Evolutionary conservation across 2,113 vertebrate genomes (phyloP), one percentile per base, ranked within the genome.

Genomic region (Misgurnus mizolepis): DNA sequence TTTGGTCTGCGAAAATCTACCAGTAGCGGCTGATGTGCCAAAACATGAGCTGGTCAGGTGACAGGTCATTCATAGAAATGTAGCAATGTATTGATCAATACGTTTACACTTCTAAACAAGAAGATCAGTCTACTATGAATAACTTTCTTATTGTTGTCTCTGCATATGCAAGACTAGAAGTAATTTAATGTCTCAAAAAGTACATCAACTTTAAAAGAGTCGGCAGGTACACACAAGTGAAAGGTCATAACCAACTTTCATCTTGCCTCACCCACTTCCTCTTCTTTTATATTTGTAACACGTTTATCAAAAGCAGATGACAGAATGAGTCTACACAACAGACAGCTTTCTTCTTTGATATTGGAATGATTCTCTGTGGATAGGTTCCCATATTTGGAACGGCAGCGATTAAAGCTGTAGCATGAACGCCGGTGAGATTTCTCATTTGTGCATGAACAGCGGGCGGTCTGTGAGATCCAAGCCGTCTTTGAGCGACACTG

Each of bases 381-480:
- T 69, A 61, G 66, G 15, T 55, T 77, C 50, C 47, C 45, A 12
- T 18, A 1, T 88, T 91, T 92, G 89, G 95, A 94, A 94, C 93
- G 94, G 94, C 91, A 89, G 91, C 92, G 93, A 94, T 93, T 92
- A 90, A 89, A 65, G 39, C 55, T 74, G 60, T 73, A 43, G 70
- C 45, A 47, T 10, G 94, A 95, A 94, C 93, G 95, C 94, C 95
- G 95, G 40, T 96, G 95, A 83, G 95, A 95, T 96, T 95, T 96
- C 93, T 94, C 95, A 95, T 95, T 96, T 96, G 95, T 96, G 96
- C 95, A 94, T 83, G 73, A 92, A 88, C 94, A 87, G 94, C 92
- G 88, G 95, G 96, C 93, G 95, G 96, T 94, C 95, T 97, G 96
- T 96, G 95, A 97, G 95, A 87, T 90, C 86, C 86, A 89, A 93